Percentiles rank a stretch among this genome's conserved stretches.
Conservation (phyloP, 2,797 vertebrate genomes). For the Propithecus perrieri region DNA sequence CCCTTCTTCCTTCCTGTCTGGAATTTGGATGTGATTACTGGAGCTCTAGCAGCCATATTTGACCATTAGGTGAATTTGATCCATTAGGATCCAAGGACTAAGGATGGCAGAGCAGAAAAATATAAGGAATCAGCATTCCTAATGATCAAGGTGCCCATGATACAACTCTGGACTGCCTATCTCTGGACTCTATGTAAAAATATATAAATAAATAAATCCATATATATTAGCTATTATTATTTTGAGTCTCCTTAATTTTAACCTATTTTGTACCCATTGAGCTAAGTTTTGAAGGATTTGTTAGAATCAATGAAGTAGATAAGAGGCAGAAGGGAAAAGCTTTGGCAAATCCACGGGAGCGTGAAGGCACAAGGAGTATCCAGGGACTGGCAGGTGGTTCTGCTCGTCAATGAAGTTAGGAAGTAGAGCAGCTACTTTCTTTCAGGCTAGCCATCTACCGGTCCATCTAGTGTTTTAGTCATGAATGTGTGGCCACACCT, state of each 20-base stretch:
- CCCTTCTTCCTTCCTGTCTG: background rate
- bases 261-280: background rate
- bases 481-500: background rate
- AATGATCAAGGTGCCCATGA: background rate
- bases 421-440: background rate
- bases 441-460: background rate
- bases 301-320: background rate
- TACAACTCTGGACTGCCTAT: background rate
- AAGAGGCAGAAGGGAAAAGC: background rate
- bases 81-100: background rate
- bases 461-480: background rate
- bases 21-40: background rate
- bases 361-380: background rate
- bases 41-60: background rate
- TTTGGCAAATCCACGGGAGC: background rate
- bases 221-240: background rate
- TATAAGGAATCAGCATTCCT: background rate
- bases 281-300: background rate
- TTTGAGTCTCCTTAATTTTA: background rate
- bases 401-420: background rate
- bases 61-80: background rate
- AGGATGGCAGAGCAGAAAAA: background rate
- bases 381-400: background rate
- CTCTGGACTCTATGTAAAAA: background rate
- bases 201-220: background rate